A percentile compares a stretch with the other conserved stretches of the same genome.
Conservation (phyloP, 2,888 invertebrate species). For the Pristionchus maxplancki region DNA sequence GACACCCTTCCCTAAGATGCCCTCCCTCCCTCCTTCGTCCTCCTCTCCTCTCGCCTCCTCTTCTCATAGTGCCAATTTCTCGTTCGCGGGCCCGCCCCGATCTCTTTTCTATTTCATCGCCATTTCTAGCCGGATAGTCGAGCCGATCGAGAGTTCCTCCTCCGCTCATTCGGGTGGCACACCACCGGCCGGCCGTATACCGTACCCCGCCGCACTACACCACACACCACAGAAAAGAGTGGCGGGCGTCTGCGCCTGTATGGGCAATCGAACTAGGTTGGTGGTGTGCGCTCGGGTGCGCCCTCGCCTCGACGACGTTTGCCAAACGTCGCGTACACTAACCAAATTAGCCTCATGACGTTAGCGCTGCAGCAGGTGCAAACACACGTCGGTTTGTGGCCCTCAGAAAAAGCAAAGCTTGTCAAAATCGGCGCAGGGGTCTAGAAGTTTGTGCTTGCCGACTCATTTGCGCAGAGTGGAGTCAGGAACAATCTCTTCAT, state of each 20-base stretch:
- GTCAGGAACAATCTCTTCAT: too few species aligned
- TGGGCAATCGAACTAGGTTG: not conserved
- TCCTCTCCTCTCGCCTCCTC: not conserved
- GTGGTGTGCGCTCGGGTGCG: not conserved
- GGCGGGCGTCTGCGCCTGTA: slow-evolving; percentile 7
- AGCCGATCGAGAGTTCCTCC: not conserved
- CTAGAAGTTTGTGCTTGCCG: not conserved
- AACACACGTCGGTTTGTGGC: not conserved
- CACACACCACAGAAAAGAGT: not conserved
- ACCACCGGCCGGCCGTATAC: not conserved
- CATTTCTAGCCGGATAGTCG: not conserved
- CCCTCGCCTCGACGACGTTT: slow-evolving; percentile 18
- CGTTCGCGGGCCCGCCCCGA: not conserved
- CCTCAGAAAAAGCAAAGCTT: not conserved
- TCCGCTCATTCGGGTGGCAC: not conserved
- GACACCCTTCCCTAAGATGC: not conserved
- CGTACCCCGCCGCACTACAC: not conserved
- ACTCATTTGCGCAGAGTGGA: not conserved
- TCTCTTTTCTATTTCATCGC: not conserved
- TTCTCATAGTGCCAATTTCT: slow-evolving; percentile 11
- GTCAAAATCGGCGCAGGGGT: not conserved
- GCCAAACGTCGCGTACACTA: not conserved
- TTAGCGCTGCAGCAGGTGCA: not conserved
- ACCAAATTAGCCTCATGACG: not conserved
- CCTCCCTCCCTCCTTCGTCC: not conserved